Percentiles rank a stretch among this genome's conserved stretches.
Conservation (phyloP, 2,797 vertebrate species). For the Sorex maritimensis region DNA sequence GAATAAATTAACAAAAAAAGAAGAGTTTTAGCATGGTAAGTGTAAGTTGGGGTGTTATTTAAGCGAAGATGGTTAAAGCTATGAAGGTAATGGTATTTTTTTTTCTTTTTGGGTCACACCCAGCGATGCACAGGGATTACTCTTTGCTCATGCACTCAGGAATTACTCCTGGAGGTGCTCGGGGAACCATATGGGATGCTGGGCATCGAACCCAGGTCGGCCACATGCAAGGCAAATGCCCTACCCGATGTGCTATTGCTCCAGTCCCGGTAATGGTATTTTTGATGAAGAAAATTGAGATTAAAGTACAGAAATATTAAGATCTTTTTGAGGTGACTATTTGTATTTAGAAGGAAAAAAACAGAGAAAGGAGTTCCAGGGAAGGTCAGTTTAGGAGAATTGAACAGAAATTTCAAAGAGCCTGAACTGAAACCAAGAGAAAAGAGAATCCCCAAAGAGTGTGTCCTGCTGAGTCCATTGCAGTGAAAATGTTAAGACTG, state of each 20-base stretch:
- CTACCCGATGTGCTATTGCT: too few relatives aligned
- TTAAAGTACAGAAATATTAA: slow-evolving; percentile 29
- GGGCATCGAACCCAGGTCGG: too few relatives aligned
- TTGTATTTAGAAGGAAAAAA: slow-evolving; percentile 6
- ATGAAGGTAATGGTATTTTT: not conserved
- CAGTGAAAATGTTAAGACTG: slow-evolving; percentile 17
- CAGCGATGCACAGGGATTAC: too few relatives aligned
- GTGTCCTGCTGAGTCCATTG: not conserved
- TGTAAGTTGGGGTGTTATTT: not conserved
- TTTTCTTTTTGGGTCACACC: too few relatives aligned
- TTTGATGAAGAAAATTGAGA: slow-evolving; percentile 40
- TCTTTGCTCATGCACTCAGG: too few relatives aligned
- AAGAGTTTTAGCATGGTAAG: slow-evolving; percentile 20
- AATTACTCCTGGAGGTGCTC: too few relatives aligned
- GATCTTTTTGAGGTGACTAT: not conserved
- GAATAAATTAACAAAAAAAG: not conserved
- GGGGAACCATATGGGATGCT: too few relatives aligned
- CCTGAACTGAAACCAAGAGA: not conserved
- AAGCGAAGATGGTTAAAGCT: slow-evolving; percentile 32
- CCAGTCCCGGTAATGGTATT: not conserved
- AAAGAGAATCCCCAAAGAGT: not conserved
- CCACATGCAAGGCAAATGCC: too few relatives aligned
- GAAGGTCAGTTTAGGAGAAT: not conserved
- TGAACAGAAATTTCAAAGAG: not conserved
- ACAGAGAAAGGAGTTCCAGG: not conserved